These are phyloP conservation scores for Enteromius treurensis DNA, from an alignment of 2,797 vertebrate genomes.

Conservation along the genomic window DNA sequence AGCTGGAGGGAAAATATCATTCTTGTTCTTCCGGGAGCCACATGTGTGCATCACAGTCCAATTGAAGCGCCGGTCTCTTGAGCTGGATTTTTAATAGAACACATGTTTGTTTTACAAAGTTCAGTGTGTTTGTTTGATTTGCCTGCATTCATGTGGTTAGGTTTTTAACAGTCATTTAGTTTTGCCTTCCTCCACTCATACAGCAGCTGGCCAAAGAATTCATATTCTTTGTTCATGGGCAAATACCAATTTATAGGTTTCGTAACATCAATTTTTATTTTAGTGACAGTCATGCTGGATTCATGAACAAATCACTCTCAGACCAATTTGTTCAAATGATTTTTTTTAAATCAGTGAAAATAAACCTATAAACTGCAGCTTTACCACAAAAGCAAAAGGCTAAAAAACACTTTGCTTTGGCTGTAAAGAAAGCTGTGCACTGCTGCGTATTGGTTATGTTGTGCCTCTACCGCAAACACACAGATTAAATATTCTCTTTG, in stretches of 20 bases:
- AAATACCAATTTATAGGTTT: constrained; percentile 59
- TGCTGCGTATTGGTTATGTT: constrained; percentile 24
- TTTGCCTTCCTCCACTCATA: constrained; percentile 60
- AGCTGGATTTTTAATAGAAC: constrained; percentile 58
- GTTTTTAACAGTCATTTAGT: constrained; percentile 13
- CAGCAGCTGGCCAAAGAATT: constrained; percentile 62
- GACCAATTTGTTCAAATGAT: background rate
- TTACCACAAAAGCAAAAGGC: background rate
- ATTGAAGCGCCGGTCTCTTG: constrained; percentile 25
- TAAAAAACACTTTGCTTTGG: constrained; percentile 57
- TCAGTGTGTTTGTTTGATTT: constrained; percentile 47
- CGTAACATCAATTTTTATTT: constrained; percentile 55
- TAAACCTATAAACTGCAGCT: background rate
- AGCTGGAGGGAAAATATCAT: constrained; percentile 55
- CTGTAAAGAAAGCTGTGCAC: constrained; percentile 3
- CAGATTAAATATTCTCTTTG: constrained; percentile 64
- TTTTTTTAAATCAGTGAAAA: background rate
- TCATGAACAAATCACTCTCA: background rate
- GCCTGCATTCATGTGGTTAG: constrained; percentile 57
- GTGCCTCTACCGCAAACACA: constrained; percentile 41
- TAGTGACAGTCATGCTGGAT: constrained; percentile 4
- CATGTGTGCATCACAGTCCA: constrained; percentile 65
- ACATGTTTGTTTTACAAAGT: constrained; percentile 2
- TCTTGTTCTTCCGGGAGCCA: constrained; percentile 52
- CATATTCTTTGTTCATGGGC: constrained; percentile 49